A percentile compares a stretch with the other conserved stretches of the same genome.
Conservation (phyloP, 2,888 invertebrate species). For the Cephus rjabovi region DNA sequence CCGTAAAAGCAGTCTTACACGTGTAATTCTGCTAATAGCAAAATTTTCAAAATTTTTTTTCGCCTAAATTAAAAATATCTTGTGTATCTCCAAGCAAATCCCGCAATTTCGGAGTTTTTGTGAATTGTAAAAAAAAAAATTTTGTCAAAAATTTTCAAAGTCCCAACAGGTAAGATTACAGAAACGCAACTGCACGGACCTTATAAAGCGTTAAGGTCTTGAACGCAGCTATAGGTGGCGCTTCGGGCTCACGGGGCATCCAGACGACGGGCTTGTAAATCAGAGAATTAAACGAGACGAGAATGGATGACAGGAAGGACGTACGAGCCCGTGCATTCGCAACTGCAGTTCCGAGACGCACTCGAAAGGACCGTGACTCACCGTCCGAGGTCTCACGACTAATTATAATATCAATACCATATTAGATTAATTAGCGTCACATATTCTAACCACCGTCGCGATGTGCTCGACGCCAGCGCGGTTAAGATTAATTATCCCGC, state of each 20-base stretch:
- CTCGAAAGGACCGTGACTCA: background rate
- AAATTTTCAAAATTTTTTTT: no score
- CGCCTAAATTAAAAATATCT: no score
- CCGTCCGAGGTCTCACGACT: slow-evolving; percentile 25
- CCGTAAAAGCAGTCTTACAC: no score
- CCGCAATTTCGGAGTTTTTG: no score
- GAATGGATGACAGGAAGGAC: background rate
- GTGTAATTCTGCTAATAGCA: no score
- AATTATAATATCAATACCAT: slow-evolving; percentile 51
- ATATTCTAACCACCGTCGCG: slow-evolving; percentile 32
- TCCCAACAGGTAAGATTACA: background rate
- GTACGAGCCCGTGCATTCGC: background rate
- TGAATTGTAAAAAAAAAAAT: no score
- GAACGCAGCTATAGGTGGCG: no score
- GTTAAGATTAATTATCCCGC: slow-evolving; percentile 43
- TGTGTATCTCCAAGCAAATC: no score
- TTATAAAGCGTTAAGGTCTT: background rate
- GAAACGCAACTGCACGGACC: background rate
- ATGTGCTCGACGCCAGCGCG: slow-evolving; percentile 24
- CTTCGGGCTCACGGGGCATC: background rate
- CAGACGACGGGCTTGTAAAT: background rate
- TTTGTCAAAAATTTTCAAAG: background rate
- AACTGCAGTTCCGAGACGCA: background rate
- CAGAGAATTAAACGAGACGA: background rate
- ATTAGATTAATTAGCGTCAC: slow-evolving; percentile 50